These are phyloP conservation scores for Paracentrotus lividus DNA, from an alignment of 53 echinoderm and acorn worm genomes.

Conservation along the genomic window DNA sequence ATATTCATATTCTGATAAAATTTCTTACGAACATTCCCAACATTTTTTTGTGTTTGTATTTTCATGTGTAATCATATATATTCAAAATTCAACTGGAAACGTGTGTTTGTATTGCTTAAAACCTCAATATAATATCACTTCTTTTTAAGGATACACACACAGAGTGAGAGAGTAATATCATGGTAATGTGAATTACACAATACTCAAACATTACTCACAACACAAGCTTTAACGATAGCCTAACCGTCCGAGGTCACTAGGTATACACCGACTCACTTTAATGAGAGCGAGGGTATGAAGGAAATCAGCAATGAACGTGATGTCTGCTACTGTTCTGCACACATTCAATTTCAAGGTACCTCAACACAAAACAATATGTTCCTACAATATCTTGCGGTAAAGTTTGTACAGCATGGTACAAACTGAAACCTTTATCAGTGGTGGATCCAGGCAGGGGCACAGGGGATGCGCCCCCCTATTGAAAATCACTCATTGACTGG, in stretches of 20 bases:
- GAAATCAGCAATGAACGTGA: not conserved
- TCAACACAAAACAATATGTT: too few species aligned
- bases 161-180: not conserved
- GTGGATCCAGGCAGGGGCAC: too few species aligned
- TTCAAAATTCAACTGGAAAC: not conserved
- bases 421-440: too few species aligned
- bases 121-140: not conserved
- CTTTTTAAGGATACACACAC: too few species aligned
- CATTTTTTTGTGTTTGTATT: too few species aligned
- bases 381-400: too few species aligned
- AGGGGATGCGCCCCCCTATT: too few species aligned
- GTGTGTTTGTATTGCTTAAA: not conserved
- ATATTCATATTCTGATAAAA: too few species aligned
- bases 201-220: slow-evolving; percentile 24
- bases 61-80: not conserved
- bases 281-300: not conserved
- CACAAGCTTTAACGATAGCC: not conserved
- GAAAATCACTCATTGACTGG: too few species aligned
- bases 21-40: too few species aligned
- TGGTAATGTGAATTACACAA: not conserved
- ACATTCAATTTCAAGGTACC: not conserved
- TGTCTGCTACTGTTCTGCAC: not conserved
- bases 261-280: not conserved
- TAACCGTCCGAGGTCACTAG: not conserved
- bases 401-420: too few species aligned